Percentiles rank a stretch among this genome's conserved stretches.
phyloP scores from a whole-genome alignment of 2,113 vertebrate genomes.

The Stigmatopora nigra region DNA sequence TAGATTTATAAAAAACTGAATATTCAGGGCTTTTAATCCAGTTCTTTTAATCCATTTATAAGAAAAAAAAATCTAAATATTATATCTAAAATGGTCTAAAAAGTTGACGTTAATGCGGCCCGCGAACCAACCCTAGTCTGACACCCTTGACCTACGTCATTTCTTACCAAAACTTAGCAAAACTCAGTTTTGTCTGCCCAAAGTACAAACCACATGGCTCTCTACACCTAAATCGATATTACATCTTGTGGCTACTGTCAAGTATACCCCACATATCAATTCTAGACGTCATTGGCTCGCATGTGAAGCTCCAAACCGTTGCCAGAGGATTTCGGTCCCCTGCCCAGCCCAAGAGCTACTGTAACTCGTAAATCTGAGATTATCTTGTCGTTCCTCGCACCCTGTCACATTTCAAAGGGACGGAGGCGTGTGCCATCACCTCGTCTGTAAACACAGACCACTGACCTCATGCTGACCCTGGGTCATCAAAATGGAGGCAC shows the following conservation, averaged over 20 bases:
- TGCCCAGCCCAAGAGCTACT: conserved; percentile 41
- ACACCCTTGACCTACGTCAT: not conserved
- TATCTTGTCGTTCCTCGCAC: conserved; percentile 43
- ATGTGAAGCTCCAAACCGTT: not conserved
- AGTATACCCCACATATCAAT: too few relatives aligned
- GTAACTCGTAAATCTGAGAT: conserved; percentile 60
- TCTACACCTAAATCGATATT: not conserved
- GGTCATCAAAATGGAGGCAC: conserved; percentile 57
- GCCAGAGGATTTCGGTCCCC: conserved; percentile 1
- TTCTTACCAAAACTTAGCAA: conserved; percentile 15
- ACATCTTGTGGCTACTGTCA: not conserved
- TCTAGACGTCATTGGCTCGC: conserved; percentile 1
- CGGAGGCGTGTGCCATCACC: conserved; percentile 51
- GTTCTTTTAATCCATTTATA: too few relatives aligned
- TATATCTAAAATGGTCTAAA: too few relatives aligned
- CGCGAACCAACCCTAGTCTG: too few relatives aligned
- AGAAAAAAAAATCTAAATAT: too few relatives aligned
- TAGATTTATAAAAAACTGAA: too few relatives aligned
- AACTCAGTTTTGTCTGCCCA: not conserved
- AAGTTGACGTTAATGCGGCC: too few relatives aligned
- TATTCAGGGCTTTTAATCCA: too few relatives aligned
- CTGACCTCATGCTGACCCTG: conserved; percentile 41
- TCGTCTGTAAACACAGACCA: conserved; percentile 54
- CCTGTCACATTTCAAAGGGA: conserved; percentile 53
- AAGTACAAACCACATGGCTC: not conserved